phyloP scores from a whole-genome alignment of 1,140 invertebrate genomes.

The Gryon sp. region DNA sequence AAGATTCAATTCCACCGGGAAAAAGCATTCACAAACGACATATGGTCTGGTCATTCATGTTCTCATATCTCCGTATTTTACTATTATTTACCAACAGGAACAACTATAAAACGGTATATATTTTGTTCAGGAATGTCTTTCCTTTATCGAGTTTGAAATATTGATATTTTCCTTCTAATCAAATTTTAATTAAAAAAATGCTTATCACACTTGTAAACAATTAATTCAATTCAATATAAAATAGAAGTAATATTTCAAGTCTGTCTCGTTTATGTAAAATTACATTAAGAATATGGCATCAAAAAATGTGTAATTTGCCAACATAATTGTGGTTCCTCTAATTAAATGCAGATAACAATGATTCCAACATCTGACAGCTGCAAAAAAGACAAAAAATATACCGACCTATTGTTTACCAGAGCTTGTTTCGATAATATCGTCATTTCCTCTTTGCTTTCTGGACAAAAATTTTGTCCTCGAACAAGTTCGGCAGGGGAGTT shows the following conservation, averaged over 20 bases:
- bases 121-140: no score
- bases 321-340: no score
- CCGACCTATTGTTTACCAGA: constrained; percentile 37
- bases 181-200: no score
- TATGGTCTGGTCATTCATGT: constrained; percentile 56
- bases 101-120: constrained; percentile 7
- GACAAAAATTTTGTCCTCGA: constrained; percentile 49
- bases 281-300: no score
- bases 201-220: no score
- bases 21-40: constrained; percentile 51
- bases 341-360: constrained; percentile 53
- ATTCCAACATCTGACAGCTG: constrained; percentile 28
- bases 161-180: no score
- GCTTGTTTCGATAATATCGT: constrained; percentile 46
- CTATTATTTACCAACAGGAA: constrained; percentile 27
- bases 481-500: constrained; percentile 34
- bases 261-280: no score
- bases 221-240: no score
- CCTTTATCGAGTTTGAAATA: no score
- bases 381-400: constrained; percentile 20
- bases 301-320: no score
- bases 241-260: no score
- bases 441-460: constrained; percentile 33
- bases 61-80: constrained; percentile 41
- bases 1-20: constrained; percentile 52